These are phyloP conservation scores for Macroramphosus scolopax DNA, from an alignment of 2,797 vertebrate genomes.

Conservation along the genomic window DNA sequence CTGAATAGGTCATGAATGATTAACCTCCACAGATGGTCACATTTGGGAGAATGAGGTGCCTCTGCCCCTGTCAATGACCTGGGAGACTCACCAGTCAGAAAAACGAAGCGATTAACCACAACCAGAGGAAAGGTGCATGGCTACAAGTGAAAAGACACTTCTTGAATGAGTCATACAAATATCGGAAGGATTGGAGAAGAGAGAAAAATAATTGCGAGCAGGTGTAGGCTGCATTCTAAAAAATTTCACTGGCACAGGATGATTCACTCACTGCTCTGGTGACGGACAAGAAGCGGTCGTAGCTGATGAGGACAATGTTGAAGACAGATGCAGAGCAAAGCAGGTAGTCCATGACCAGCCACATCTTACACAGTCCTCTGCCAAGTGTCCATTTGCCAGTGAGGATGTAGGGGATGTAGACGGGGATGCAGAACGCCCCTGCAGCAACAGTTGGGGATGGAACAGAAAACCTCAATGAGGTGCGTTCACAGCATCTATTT, in stretches of 20 bases:
- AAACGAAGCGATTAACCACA: constrained; percentile 31
- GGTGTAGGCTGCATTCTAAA: too few relatives aligned
- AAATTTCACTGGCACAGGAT: too few relatives aligned
- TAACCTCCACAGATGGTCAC: constrained; percentile 76
- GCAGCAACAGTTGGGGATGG: constrained; percentile 13
- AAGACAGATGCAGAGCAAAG: constrained; percentile 88
- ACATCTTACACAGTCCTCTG: constrained; percentile 80
- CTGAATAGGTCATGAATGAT: constrained; percentile 68
- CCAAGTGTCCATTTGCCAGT: constrained; percentile 80
- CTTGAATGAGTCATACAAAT: too few relatives aligned
- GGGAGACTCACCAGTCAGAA: constrained; percentile 38
- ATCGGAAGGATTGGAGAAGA: too few relatives aligned
- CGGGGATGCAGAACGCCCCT: constrained; percentile 86
- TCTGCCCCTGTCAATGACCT: constrained; percentile 49
- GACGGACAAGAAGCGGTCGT: constrained; percentile 88
- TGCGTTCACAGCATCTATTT: not conserved
- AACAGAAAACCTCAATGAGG: constrained; percentile 1
- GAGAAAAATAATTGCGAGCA: too few relatives aligned
- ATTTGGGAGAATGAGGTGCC: constrained; percentile 51
- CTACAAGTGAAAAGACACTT: not conserved
- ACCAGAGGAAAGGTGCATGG: constrained; percentile 2
- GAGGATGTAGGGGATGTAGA: constrained; percentile 85
- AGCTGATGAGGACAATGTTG: constrained; percentile 91
- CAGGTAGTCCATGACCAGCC: constrained; percentile 86
- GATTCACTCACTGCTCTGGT: constrained; percentile 84